Conservation (phyloP, 2,797 vertebrate genomes). For the Chelmon rostratus region DNA sequence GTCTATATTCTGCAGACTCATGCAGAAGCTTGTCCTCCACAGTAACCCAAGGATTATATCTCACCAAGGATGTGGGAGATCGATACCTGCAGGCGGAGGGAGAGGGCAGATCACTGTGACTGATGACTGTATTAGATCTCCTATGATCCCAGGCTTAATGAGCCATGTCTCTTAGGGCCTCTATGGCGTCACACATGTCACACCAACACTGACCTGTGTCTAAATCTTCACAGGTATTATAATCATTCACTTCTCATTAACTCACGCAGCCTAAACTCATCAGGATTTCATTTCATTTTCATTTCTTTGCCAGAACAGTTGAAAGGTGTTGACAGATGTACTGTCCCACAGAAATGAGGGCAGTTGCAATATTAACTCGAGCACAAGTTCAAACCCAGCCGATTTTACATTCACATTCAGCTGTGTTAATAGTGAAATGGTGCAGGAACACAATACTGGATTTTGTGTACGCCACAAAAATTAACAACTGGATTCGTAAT, state of each 20-base stretch:
- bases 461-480: not conserved
- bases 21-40: slow-evolving; percentile 18
- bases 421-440: not conserved
- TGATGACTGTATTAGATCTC: slow-evolving; percentile 50
- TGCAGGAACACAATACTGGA: not conserved
- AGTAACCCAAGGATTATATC: slow-evolving; percentile 26
- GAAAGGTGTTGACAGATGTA: not conserved
- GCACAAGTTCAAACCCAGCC: not conserved
- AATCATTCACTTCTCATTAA: not conserved
- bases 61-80: slow-evolving; percentile 44
- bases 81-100: slow-evolving; percentile 43
- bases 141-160: slow-evolving; percentile 61
- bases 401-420: not conserved
- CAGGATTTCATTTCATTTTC: not conserved
- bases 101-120: slow-evolving; percentile 47
- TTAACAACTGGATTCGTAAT: not conserved
- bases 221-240: slow-evolving; percentile 23
- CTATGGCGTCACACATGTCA: not conserved
- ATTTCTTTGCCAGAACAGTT: not conserved
- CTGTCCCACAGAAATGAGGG: not conserved
- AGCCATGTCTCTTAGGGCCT: slow-evolving; percentile 29
- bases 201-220: not conserved
- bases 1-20: slow-evolving; percentile 28
- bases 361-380: not conserved
- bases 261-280: not conserved